Evolutionary conservation across 2,888 invertebrate genomes (phyloP).

Genomic region (Dasysyrphus albostriatus): DNA sequence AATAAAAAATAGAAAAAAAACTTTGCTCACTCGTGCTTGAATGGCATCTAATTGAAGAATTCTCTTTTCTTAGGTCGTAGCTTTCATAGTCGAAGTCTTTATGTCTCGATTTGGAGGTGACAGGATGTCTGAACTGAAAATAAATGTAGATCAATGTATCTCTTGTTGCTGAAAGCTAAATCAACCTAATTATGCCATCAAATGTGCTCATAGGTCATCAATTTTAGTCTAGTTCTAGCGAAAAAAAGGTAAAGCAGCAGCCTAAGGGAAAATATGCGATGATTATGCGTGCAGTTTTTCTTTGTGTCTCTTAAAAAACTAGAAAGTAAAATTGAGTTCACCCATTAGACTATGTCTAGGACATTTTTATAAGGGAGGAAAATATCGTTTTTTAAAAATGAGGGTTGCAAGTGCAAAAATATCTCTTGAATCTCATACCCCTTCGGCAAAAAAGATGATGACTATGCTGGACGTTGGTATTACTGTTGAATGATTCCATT

Average conservation of each 20-base stretch:
- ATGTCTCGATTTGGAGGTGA: slow-evolving; percentile 29
- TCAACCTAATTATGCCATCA: slow-evolving; percentile 51
- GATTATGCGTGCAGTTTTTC: slow-evolving; percentile 10
- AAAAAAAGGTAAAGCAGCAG: neutral
- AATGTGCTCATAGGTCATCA: slow-evolving; percentile 15
- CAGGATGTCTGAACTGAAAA: slow-evolving; percentile 36
- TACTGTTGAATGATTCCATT: slow-evolving; percentile 30
- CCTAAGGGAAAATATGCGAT: slow-evolving; percentile 3
- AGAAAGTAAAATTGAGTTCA: slow-evolving; percentile 30
- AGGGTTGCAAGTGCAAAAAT: slow-evolving; percentile 37
- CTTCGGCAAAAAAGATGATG: slow-evolving; percentile 26
- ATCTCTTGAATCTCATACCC: slow-evolving; percentile 14
- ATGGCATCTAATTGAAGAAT: slow-evolving; percentile 26
- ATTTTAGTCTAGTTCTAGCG: slow-evolving; percentile 1
- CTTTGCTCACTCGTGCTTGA: slow-evolving; percentile 20
- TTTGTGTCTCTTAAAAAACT: neutral
- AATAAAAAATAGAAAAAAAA: neutral
- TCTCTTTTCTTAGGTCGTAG: neutral
- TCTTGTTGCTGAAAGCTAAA: slow-evolving; percentile 18
- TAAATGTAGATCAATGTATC: slow-evolving; percentile 62
- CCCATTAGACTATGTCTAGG: slow-evolving; percentile 26
- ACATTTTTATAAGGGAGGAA: neutral
- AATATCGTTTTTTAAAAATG: slow-evolving; percentile 10
- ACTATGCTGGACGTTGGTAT: slow-evolving; percentile 33
- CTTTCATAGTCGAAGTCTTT: neutral